Conservation (phyloP, 2,888 invertebrate species). For the Eupithecia vulgata region DNA sequence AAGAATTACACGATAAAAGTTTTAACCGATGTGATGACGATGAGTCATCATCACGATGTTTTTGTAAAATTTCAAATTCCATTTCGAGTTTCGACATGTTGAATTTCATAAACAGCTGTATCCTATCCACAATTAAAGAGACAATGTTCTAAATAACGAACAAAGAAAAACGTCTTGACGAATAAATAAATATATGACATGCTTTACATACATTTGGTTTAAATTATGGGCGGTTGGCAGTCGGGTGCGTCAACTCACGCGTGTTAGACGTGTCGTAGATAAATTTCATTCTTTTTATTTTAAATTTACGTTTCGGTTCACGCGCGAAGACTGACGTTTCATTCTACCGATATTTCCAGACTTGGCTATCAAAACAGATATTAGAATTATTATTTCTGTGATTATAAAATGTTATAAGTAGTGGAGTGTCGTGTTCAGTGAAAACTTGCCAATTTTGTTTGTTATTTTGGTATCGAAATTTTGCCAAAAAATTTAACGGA, state of each 20-base stretch:
- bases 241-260: constrained; percentile 46
- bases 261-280: constrained; percentile 46
- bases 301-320: constrained; percentile 43
- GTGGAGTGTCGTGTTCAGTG: constrained; percentile 18
- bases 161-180: constrained; percentile 61
- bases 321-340: constrained; percentile 40
- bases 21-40: background rate
- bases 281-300: constrained; percentile 42
- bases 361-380: background rate
- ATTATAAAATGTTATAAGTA: background rate
- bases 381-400: background rate
- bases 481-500: constrained; percentile 18
- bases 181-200: constrained; percentile 64
- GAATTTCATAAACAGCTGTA: background rate
- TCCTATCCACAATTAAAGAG: constrained; percentile 48
- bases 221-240: constrained; percentile 50
- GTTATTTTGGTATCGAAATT: constrained; percentile 19
- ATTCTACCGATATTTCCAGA: constrained; percentile 16
- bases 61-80: background rate
- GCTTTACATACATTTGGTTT: constrained; percentile 54
- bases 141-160: constrained; percentile 69
- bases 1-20: background rate
- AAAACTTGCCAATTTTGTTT: constrained; percentile 19
- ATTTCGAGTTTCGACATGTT: background rate
- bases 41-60: background rate